Conservation (phyloP, 2,888 invertebrate genomes). For the Anorthoa munda region DNA sequence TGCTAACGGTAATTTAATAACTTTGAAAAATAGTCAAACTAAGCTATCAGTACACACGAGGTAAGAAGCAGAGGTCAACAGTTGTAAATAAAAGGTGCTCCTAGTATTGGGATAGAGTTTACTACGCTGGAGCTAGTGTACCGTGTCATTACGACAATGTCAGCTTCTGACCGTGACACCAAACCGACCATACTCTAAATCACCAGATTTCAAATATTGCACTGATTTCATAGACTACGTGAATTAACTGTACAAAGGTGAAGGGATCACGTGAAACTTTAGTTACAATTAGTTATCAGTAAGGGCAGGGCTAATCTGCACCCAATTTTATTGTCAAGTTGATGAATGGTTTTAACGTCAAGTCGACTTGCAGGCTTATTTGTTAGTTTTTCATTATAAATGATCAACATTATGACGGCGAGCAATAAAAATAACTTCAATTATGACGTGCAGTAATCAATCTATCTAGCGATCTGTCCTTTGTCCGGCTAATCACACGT, state of each 20-base stretch:
- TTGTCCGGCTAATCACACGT: conserved; percentile 57
- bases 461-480: conserved; percentile 54
- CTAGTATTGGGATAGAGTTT: conserved; percentile 26
- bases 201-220: conserved; percentile 76
- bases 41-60: conserved; percentile 14
- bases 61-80: conserved; percentile 25
- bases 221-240: conserved; percentile 69
- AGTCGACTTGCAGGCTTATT: neutral
- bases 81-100: conserved; percentile 22
- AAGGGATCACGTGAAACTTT: conserved; percentile 46
- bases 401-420: conserved; percentile 6
- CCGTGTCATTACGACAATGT: conserved; percentile 76
- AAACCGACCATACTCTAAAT: conserved; percentile 70
- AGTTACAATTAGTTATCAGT: neutral
- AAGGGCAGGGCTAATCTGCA: conserved; percentile 6
- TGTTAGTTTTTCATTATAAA: conserved; percentile 28
- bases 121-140: conserved; percentile 65
- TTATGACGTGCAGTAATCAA: conserved; percentile 43
- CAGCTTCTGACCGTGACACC: conserved; percentile 75
- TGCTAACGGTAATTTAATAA: neutral
- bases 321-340: conserved; percentile 18
- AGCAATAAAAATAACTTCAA: conserved; percentile 39
- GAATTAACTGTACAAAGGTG: conserved; percentile 60
- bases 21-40: neutral
- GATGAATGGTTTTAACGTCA: conserved; percentile 12